Evolutionary conservation across 2,797 vertebrate genomes (phyloP), one percentile per base, ranked within the genome.

Genomic region (Gadopsis bispinosus): DNA sequence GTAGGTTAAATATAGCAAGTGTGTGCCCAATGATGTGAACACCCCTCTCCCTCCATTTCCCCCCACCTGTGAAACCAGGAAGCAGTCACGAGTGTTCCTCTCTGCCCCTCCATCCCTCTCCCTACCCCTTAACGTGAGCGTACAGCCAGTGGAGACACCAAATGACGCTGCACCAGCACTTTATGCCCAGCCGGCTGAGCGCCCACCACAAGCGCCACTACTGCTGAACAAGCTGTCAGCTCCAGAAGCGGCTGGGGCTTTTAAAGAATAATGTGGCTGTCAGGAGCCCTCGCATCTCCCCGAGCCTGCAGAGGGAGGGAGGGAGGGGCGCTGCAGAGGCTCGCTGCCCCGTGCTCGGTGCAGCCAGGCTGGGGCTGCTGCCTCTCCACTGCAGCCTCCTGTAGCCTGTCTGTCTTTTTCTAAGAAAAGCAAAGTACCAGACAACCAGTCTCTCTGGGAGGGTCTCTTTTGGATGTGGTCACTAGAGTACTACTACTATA

Each of bases 251-350:
- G 79, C 85, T 61, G 80, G 85, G 64, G 80, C 92, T 90, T 93
- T 94, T 91, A 93, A 93, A 94, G 92, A 94, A 92, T 93, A 94
- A 94, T 93, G 93, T 91, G 83, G 88, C 93, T 95, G 94, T 95
- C 94, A 94, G 91, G 88, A 92, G 78, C 80, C 81, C 81, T 93
- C 20, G 81, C 85, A 80, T 94, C 91, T 92, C 88, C 75, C 62
- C 17, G 55, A 82, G 79, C 86, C 88, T 22, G 73, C 86, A 85
- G 78, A 90, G 87, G 81, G 85, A 87, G 81, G 71, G 78, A 79
- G 83, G 85, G 81, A 68, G 81, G 77, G 69, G 75, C 13, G 78
- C 83, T 87, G 90, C 87, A 81, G 89, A 89, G 86, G 83, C 72
- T 58, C 1, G 29, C 74, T 71, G 81, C 54, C 76, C 88, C 26